Evolutionary conservation across 2,797 vertebrate genomes (phyloP).

Genomic region (Sciurus carolinensis): DNA sequence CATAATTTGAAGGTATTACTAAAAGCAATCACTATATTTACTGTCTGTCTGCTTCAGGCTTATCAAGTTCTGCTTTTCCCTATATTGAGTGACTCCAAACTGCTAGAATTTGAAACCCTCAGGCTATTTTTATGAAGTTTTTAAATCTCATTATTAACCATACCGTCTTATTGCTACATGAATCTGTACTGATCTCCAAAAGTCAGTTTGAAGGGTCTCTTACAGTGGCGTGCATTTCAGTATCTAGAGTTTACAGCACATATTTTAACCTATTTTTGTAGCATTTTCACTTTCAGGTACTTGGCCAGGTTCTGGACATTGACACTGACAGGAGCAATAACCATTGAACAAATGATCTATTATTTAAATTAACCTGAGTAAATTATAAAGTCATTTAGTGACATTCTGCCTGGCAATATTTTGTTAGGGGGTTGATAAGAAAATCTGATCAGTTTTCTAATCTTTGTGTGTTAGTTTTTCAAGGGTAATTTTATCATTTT

Average conservation of each 20-base stretch:
- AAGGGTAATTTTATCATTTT: constrained; percentile 51
- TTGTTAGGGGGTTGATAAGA: not conserved
- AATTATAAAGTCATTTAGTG: constrained; percentile 7
- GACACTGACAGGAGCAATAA: not conserved
- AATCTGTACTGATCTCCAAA: not conserved
- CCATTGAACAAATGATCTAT: not conserved
- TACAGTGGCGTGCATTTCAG: not conserved
- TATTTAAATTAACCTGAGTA: constrained; percentile 19
- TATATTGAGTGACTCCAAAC: not conserved
- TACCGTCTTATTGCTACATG: not conserved
- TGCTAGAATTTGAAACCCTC: not conserved
- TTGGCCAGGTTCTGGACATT: not conserved
- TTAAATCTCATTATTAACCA: not conserved
- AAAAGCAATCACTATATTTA: constrained; percentile 4
- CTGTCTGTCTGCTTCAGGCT: not conserved
- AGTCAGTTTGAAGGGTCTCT: not conserved
- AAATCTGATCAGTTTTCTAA: not conserved
- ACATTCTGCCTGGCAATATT: not conserved
- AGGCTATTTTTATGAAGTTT: not conserved
- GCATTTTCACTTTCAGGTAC: constrained; percentile 11
- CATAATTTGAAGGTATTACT: not conserved
- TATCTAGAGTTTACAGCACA: not conserved
- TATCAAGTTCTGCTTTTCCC: not conserved
- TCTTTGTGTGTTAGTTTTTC: constrained; percentile 7
- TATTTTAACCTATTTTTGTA: not conserved